Evolutionary conservation across 2,797 vertebrate genomes (phyloP).

Genomic region (Hippocampus kuda): DNA sequence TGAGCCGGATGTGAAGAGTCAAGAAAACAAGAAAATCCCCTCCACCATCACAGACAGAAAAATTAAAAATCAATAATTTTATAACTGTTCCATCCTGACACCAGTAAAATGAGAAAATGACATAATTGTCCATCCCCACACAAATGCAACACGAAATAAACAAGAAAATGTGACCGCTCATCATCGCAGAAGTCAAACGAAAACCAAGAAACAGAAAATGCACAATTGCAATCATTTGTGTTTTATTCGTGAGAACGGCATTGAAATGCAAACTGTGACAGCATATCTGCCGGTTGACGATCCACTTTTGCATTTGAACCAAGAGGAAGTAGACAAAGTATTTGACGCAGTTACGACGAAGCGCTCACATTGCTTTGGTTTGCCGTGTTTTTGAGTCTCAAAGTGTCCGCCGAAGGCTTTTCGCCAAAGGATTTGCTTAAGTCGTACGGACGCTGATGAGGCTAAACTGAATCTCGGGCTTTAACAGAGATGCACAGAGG

Average conservation of each 20-base stretch:
- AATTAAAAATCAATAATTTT: too few relatives aligned
- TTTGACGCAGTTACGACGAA: neutral
- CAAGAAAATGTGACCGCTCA: too few relatives aligned
- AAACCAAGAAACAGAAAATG: neutral
- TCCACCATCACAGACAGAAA: too few relatives aligned
- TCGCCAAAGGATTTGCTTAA: conserved; percentile 51
- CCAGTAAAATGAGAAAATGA: too few relatives aligned
- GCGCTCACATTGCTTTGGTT: neutral
- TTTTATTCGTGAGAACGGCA: neutral
- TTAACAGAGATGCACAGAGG: conserved; percentile 34
- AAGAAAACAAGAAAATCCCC: too few relatives aligned
- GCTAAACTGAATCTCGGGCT: conserved; percentile 45
- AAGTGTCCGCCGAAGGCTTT: conserved; percentile 32
- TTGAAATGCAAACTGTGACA: neutral
- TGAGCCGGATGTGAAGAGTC: too few relatives aligned
- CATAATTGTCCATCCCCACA: too few relatives aligned
- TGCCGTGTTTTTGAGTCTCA: conserved; percentile 14
- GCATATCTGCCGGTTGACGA: neutral
- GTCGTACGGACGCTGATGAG: conserved; percentile 54
- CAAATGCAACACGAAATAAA: too few relatives aligned
- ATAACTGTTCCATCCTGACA: too few relatives aligned
- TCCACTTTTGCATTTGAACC: neutral
- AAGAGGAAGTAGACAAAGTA: neutral
- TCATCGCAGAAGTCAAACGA: too few relatives aligned
- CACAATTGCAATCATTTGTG: neutral